Evolutionary conservation across 2,888 invertebrate genomes (phyloP).

Genomic region (Nyleta sp.): DNA sequence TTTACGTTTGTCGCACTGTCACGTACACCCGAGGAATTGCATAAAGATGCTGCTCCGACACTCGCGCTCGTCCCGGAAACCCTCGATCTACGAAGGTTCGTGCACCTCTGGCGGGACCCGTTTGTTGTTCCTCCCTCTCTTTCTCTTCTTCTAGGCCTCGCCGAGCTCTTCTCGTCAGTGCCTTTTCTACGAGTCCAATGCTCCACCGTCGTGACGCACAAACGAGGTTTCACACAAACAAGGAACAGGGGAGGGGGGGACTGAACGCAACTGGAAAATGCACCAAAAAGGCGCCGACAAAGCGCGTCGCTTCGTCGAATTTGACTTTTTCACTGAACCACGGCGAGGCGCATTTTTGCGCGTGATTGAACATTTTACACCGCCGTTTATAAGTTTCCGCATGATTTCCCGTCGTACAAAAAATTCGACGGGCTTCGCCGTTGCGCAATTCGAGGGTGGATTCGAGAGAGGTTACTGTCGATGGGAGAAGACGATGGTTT

Average conservation of each 20-base stretch:
- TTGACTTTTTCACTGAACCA: constrained; percentile 53
- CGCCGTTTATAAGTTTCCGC: constrained; percentile 47
- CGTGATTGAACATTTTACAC: constrained; percentile 46
- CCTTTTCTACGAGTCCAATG: constrained; percentile 64
- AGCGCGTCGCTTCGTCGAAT: constrained; percentile 45
- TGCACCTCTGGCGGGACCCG: constrained; percentile 60
- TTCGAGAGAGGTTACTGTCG: no score
- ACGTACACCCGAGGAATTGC: constrained; percentile 52
- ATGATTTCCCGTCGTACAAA: constrained; percentile 34
- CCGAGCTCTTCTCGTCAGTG: constrained; percentile 48
- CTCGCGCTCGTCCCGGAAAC: constrained; percentile 57
- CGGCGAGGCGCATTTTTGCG: constrained; percentile 27
- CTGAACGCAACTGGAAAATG: constrained; percentile 46
- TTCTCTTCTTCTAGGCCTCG: constrained; percentile 53
- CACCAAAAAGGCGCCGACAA: constrained; percentile 52
- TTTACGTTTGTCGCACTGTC: constrained; percentile 47
- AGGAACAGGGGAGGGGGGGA: constrained; percentile 3
- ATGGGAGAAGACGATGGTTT: no score
- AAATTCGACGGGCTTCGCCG: constrained; percentile 2
- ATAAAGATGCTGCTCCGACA: constrained; percentile 49
- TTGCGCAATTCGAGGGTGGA: constrained; percentile 21
- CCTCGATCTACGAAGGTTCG: constrained; percentile 61
- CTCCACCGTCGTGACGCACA: constrained; percentile 40
- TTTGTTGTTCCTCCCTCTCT: constrained; percentile 61
- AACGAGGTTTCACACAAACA: constrained; percentile 23